Evolutionary conservation across 2,113 vertebrate species (phyloP), one percentile per base, ranked within the genome.

Genomic region (Oreocharis arfaki): DNA sequence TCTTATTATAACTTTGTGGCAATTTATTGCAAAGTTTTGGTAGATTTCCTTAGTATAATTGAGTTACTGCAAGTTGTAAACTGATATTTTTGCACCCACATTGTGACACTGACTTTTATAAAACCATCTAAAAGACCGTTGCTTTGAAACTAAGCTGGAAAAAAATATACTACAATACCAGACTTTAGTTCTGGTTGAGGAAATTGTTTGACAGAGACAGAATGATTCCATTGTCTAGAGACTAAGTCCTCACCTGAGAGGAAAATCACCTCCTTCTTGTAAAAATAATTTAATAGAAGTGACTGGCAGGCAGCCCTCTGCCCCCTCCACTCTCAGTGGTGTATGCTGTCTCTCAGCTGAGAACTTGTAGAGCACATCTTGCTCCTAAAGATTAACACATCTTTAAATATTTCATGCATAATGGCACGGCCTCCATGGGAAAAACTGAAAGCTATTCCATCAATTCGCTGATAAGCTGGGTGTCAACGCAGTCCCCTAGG

Each of bases 151-250:
- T 2, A 80, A 67, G 42, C 59, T 89, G 56, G 59, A 21, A 44
- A 95, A 93, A 95, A 89, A 78, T 47, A 70, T 7, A 60, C 59
- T 85, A 16, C 27, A 70, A 63, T 41, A 65, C 21, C 73, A 76
- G 85, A 85, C 49, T 60, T 88, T 11, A 67, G 89, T 93, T 95
- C 76, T 93, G 80, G 73, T 77, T 95, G 93, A 95, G 64, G 44
- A 89, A 93, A 78, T 84, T 78, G 35, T 78, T 87, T 92, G 93
- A 74, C 93, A 95, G 68, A 84, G 76, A 90, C 64, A 74, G 50
- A 95, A 87, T 75, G 24, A 70, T 92, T 95, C 64, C 49, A 67
- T 55, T 80, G 76, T 56, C 89, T 68, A 84, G 73, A 83, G 94
- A 93, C 64, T 27, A 41, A 90, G 44, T 87, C 59, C 33, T 84